A percentile compares a stretch with the other conserved stretches of the same genome.
phyloP scores from a whole-genome alignment of 1,140 invertebrate species.

The Heliconius eleuchia region DNA sequence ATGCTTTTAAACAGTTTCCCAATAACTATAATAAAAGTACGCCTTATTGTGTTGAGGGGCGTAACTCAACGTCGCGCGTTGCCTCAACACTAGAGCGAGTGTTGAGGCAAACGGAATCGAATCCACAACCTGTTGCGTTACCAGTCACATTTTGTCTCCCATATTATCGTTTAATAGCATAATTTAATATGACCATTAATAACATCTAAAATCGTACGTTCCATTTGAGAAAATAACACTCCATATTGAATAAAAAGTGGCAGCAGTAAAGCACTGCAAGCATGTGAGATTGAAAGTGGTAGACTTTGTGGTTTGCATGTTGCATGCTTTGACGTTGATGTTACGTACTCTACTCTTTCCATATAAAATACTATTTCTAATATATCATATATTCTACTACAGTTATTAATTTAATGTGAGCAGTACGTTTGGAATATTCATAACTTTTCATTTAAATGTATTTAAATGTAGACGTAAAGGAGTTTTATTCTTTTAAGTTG shows the following conservation, averaged over 20 bases:
- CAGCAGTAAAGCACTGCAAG: constrained; percentile 9
- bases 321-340: constrained; percentile 41
- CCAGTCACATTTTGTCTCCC: no score
- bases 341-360: constrained; percentile 35
- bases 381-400: constrained; percentile 12
- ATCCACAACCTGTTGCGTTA: no score
- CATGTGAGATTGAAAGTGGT: constrained; percentile 38
- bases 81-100: no score
- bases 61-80: no score
- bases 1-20: background rate
- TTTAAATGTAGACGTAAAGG: background rate
- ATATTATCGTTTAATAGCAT: background rate
- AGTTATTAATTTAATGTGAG: background rate
- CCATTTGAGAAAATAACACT: constrained; percentile 38
- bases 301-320: constrained; percentile 39
- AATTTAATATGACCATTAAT: background rate
- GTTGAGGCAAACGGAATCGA: no score
- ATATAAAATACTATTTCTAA: constrained; percentile 22
- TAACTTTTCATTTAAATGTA: background rate
- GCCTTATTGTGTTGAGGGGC: no score
- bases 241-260: constrained; percentile 32
- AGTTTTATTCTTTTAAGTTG: background rate
- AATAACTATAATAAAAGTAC: background rate
- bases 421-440: background rate
- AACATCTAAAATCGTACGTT: constrained; percentile 33